phyloP scores from a whole-genome alignment of 2,888 invertebrate genomes.

The Julus scandinavius region DNA sequence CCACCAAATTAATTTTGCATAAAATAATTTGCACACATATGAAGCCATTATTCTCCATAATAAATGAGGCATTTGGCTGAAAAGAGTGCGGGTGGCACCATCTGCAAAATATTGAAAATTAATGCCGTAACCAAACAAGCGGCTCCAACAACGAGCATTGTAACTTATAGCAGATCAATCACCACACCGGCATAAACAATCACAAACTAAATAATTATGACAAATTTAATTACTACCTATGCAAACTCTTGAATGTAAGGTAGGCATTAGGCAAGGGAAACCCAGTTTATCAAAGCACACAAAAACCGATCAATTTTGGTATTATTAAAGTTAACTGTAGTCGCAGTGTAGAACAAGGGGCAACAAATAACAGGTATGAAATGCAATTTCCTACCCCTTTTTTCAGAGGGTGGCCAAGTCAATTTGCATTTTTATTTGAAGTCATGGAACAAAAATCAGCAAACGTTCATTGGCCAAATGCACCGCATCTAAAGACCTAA shows the following conservation, averaged over 20 bases:
- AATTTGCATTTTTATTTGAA: constrained; percentile 37
- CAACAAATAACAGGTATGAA: not conserved
- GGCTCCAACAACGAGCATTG: not conserved
- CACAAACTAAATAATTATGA: not conserved
- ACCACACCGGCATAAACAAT: not conserved
- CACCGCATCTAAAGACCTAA: constrained; percentile 35
- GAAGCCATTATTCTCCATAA: constrained; percentile 46
- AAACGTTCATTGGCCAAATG: not conserved
- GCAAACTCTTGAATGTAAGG: not conserved
- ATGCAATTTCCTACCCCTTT: not conserved
- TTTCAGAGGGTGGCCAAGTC: not conserved
- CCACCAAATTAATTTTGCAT: constrained; percentile 43
- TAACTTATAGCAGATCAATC: constrained; percentile 14
- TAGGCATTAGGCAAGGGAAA: not conserved
- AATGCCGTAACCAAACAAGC: constrained; percentile 43
- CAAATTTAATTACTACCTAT: not conserved
- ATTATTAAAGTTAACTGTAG: not conserved
- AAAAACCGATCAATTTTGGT: not conserved
- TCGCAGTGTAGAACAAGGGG: not conserved
- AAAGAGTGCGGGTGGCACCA: constrained; percentile 46
- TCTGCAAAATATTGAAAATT: constrained; percentile 43
- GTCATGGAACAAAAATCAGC: not conserved
- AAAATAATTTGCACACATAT: constrained; percentile 46
- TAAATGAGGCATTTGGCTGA: constrained; percentile 43
- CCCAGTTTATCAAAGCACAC: not conserved